Evolutionary conservation across 53 echinoderm and acorn worm genomes (phyloP), one percentile per base, ranked within the genome.

Genomic region (Stichopus horrens): DNA sequence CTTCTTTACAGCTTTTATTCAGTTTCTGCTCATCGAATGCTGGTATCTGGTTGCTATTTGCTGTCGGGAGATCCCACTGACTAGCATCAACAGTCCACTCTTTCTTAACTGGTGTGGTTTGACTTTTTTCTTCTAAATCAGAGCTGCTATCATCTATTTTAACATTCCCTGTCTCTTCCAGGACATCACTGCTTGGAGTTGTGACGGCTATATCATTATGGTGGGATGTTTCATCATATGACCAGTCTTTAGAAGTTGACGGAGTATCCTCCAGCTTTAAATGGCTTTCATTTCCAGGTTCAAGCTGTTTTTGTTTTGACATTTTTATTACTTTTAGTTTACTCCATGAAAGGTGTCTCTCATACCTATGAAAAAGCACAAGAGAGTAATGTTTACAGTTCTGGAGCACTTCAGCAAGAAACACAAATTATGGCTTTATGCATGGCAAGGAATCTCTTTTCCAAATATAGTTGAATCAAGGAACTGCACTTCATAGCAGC

Each of bases 301-400:
- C 71, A 7, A 71, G 14, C 71, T 71, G 71, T 71, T 5, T 20
- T 58, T 58, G 23, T 20, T 21, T 11, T 66, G n/a, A 83, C 37
- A 51, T 57, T 91, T 94, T 91, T 9, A 59, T 11, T 65, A 76
- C 86, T 37, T 93, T 85, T 76, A 92, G 92, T 74, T 90, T 92
- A 14, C 88, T 89, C 97, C 97, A 97, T 4, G 86, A 86, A 73
- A 97, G 79, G 78, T 95, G 97, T 19, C 95, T 88, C 76, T 95
- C 93, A 91, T 97, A 97, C 76, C 97, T 97, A 55, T 9, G 83
- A 6, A 52, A 16, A 81, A 37, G 37, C 37, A 37, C 0, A 37
- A 37, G 37, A 37, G 2, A 37, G 37, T 37, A 37, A 37, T 37
- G 0, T 37, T 37, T 37, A 37, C 2, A 37, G 37, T 37, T 37